Evolutionary conservation across 2,797 vertebrate genomes (phyloP).

Genomic region (Crypturellus tataupa): DNA sequence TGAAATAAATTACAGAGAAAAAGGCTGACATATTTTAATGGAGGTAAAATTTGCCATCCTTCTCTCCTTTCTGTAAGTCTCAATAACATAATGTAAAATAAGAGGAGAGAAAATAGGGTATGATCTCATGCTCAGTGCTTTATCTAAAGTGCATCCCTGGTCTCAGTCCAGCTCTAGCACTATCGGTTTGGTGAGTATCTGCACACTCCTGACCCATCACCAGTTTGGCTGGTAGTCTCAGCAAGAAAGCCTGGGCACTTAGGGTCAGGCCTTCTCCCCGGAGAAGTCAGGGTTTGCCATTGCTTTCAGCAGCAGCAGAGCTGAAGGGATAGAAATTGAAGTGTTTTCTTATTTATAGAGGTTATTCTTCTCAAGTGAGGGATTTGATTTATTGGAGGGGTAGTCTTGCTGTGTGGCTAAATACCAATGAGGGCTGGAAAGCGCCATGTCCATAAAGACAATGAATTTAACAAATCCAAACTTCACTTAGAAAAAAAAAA

Average conservation of each 20-base stretch:
- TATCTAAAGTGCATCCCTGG: conserved; percentile 45
- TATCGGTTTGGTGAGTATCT: not conserved
- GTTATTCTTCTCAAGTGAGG: not conserved
- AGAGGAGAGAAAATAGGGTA: not conserved
- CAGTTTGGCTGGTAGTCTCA: not conserved
- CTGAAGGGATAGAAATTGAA: not conserved
- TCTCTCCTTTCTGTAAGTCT: conserved; percentile 15
- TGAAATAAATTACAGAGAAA: conserved; percentile 27
- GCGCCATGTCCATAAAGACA: not conserved
- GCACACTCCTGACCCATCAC: not conserved
- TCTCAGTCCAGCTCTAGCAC: not conserved
- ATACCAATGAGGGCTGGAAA: not conserved
- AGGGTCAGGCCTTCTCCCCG: not conserved
- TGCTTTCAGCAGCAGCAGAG: not conserved
- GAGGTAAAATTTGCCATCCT: conserved; percentile 37
- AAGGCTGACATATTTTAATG: conserved; percentile 5
- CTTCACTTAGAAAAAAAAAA: not conserved
- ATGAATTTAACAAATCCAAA: not conserved
- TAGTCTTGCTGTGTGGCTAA: not conserved
- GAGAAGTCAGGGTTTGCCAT: not conserved
- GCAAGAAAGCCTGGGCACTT: not conserved
- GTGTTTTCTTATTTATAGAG: not conserved
- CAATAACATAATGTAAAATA: not conserved
- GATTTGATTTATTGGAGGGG: not conserved
- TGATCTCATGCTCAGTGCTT: conserved; percentile 36